These are phyloP conservation scores for Rutilus rutilus DNA, from an alignment of 2,113 vertebrate genomes.

Conservation along the genomic window DNA sequence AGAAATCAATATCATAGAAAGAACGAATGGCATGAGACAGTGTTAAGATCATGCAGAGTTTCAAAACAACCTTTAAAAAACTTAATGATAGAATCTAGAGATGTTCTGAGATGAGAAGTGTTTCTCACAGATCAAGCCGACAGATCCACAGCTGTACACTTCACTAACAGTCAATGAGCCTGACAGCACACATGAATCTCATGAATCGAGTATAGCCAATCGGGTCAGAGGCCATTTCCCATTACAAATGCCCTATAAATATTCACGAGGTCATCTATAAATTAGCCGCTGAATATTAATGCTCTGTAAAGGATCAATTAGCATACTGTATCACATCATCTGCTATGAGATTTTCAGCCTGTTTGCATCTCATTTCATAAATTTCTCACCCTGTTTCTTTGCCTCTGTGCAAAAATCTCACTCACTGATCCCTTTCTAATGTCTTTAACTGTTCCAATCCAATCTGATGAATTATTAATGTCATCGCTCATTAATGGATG, in stretches of 20 bases:
- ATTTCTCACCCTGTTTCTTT: not conserved
- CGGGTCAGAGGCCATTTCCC: slow-evolving; percentile 64
- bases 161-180: slow-evolving; percentile 11
- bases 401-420: slow-evolving; percentile 49
- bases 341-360: slow-evolving; percentile 56
- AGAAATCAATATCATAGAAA: not conserved
- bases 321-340: slow-evolving; percentile 65
- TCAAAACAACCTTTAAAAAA: not conserved
- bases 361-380: slow-evolving; percentile 19
- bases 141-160: slow-evolving; percentile 21
- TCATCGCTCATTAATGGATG: slow-evolving; percentile 55
- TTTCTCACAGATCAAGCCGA: not conserved
- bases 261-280: slow-evolving; percentile 69
- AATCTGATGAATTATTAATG: slow-evolving; percentile 67
- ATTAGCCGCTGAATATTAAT: slow-evolving; percentile 71
- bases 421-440: slow-evolving; percentile 59
- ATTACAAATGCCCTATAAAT: slow-evolving; percentile 74
- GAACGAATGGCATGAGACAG: not conserved
- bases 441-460: slow-evolving; percentile 61
- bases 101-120: slow-evolving; percentile 13
- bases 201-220: slow-evolving; percentile 17
- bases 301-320: slow-evolving; percentile 76
- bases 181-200: slow-evolving; percentile 25
- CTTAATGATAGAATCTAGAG: not conserved
- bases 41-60: not conserved